Conservation (phyloP, 1,140 invertebrate species). For the Eriosoma lanigerum region DNA sequence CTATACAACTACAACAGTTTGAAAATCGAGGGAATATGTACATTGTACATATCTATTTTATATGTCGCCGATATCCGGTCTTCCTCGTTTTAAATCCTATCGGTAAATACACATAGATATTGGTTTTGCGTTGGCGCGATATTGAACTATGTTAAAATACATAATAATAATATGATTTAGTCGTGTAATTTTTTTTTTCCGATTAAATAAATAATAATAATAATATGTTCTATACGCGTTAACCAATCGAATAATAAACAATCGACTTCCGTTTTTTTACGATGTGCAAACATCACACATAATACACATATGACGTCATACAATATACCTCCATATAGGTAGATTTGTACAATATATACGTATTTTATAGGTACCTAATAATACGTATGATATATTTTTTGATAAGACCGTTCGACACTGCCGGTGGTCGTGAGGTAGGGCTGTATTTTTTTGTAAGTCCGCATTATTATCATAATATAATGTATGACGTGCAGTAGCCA, state of each 20-base stretch:
- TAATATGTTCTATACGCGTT: not conserved
- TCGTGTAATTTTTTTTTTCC: slow-evolving; percentile 9
- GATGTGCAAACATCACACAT: not conserved
- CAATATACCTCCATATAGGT: too few species aligned
- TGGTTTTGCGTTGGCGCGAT: not conserved
- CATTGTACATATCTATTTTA: too few species aligned
- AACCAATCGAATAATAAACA: not conserved
- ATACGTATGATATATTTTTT: too few species aligned
- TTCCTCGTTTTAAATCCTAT: not conserved
- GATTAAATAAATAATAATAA: too few species aligned
- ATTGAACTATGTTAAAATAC: not conserved
- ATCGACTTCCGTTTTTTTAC: not conserved
- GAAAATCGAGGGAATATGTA: not conserved
- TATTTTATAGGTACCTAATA: too few species aligned
- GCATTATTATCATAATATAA: too few species aligned
- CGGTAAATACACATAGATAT: not conserved
- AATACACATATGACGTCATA: too few species aligned
- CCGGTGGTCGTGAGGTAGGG: too few species aligned
- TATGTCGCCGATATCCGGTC: not conserved
- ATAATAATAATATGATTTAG: not conserved
- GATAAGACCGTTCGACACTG: too few species aligned
- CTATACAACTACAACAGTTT: not conserved
- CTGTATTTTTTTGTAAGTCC: too few species aligned
- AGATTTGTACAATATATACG: too few species aligned
- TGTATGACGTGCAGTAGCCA: too few species aligned